These are phyloP conservation scores for Acrocephalus arundinaceus DNA, from an alignment of 2,113 vertebrate species.

Conservation along the genomic window DNA sequence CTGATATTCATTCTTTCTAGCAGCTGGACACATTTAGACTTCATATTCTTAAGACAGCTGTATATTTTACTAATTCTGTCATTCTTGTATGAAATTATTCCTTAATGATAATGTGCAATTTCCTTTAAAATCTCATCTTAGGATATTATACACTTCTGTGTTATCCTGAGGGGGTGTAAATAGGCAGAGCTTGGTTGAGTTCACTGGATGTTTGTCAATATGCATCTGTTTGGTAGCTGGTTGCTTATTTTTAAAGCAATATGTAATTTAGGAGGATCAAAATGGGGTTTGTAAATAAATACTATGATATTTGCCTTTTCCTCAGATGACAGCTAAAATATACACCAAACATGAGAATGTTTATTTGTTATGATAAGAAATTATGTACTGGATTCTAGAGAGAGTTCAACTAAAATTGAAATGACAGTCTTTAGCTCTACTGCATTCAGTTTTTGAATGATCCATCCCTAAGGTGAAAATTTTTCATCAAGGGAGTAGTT, in stretches of 20 bases:
- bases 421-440: neutral
- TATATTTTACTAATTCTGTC: conserved; percentile 20
- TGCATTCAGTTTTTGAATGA: neutral
- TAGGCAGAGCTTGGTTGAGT: neutral
- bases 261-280: conserved; percentile 5
- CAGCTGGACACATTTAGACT: conserved; percentile 27
- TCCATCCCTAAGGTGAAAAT: neutral
- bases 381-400: neutral
- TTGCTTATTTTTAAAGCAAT: neutral
- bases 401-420: conserved; percentile 31
- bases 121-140: conserved; percentile 34
- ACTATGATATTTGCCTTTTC: neutral
- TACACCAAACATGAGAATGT: neutral
- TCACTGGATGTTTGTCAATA: neutral
- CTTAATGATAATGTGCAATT: conserved; percentile 39
- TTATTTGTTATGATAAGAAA: conserved; percentile 29
- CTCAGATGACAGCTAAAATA: conserved; percentile 28
- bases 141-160: neutral
- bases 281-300: neutral
- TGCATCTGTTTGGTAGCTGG: neutral
- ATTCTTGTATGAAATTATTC: neutral
- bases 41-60: conserved; percentile 20
- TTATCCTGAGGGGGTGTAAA: neutral
- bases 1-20: neutral
- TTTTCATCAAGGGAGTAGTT: neutral